Evolutionary conservation across 2,888 invertebrate species (phyloP).

Genomic region (Caenorhabditis japonica): DNA sequence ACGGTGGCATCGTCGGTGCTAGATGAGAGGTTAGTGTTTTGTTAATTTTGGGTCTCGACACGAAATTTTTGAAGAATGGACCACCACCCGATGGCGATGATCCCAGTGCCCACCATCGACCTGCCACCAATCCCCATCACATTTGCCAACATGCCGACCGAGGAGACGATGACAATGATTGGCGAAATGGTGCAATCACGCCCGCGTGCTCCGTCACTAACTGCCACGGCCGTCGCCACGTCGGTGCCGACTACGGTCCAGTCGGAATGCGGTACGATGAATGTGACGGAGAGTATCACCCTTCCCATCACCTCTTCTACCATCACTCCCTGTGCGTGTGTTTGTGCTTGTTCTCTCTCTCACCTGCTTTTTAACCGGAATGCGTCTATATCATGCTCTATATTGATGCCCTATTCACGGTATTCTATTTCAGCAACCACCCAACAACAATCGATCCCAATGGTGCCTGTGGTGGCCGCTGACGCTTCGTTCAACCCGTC

Average conservation of each 20-base stretch:
- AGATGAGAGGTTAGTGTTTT: conserved; percentile 48
- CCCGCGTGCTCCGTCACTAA: conserved; percentile 50
- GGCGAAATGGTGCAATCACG: conserved; percentile 56
- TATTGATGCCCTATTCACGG: not conserved
- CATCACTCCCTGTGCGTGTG: conserved; percentile 31
- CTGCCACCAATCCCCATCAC: conserved; percentile 68
- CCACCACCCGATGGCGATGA: conserved; percentile 37
- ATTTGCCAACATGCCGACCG: conserved; percentile 54
- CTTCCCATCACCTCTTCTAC: conserved; percentile 45
- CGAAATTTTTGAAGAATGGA: conserved; percentile 28
- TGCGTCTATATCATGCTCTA: not conserved
- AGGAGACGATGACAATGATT: conserved; percentile 60
- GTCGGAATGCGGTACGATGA: conserved; percentile 68
- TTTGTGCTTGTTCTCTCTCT: conserved; percentile 9
- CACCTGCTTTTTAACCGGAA: not conserved
- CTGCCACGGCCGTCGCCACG: conserved; percentile 4
- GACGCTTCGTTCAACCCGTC: conserved; percentile 20
- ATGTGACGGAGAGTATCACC: conserved; percentile 57
- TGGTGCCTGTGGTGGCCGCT: conserved; percentile 17
- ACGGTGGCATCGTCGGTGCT: conserved; percentile 73
- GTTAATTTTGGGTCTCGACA: not conserved
- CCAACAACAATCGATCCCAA: conserved; percentile 9
- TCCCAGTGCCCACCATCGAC: conserved; percentile 50
- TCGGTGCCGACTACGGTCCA: conserved; percentile 64
- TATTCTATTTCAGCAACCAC: conserved; percentile 15